Evolutionary conservation across 2,888 invertebrate genomes (phyloP).

Genomic region (Petrolisthes cinctipes): DNA sequence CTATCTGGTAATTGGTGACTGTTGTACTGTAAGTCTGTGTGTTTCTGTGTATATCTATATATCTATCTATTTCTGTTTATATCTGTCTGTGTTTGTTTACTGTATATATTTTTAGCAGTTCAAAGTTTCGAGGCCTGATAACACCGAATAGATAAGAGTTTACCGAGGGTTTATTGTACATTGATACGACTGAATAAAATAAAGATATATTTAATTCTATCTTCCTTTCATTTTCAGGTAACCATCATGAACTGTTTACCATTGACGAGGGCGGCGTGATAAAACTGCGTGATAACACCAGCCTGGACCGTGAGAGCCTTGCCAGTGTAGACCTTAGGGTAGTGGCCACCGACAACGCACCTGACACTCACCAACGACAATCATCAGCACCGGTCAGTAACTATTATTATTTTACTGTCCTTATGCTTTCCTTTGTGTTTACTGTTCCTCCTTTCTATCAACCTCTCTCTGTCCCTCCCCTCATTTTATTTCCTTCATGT

Average conservation of each 20-base stretch:
- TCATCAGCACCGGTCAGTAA: conserved; percentile 80
- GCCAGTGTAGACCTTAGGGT: conserved; percentile 82
- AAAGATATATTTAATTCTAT: too few relatives aligned
- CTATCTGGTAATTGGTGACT: too few relatives aligned
- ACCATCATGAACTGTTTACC: conserved; percentile 80
- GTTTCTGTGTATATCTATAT: too few relatives aligned
- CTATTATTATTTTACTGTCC: neutral
- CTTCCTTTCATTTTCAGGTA: conserved; percentile 67
- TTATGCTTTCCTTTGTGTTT: neutral
- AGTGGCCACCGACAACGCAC: conserved; percentile 85
- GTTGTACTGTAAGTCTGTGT: too few relatives aligned
- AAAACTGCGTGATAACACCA: conserved; percentile 79
- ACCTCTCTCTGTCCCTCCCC: neutral
- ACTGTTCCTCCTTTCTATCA: neutral
- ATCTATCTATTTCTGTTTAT: too few relatives aligned
- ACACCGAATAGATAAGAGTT: too few relatives aligned
- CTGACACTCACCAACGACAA: conserved; percentile 77
- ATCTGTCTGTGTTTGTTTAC: too few relatives aligned
- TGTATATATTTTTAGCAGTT: too few relatives aligned
- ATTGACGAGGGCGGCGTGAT: conserved; percentile 79
- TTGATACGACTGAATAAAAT: too few relatives aligned
- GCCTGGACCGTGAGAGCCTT: conserved; percentile 83
- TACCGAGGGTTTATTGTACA: too few relatives aligned
- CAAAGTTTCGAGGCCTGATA: too few relatives aligned
- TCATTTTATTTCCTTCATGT: too few relatives aligned